Base-by-base conservation (phyloP, 2,888 invertebrate genomes). In the Aradus depressus region DNA sequence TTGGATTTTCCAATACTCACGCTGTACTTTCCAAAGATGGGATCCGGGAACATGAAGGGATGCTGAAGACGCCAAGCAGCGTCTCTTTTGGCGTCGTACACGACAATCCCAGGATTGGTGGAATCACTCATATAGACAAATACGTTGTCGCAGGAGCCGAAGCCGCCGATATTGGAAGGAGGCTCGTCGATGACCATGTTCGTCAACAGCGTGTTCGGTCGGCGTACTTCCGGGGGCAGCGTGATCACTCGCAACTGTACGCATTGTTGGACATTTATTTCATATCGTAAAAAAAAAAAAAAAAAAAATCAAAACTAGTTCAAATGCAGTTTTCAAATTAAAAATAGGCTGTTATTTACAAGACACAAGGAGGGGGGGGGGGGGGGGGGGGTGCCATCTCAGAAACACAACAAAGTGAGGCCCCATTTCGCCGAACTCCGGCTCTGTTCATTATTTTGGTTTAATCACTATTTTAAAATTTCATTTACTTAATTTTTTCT, bases 41-140 rank as follows among this genome's bases (percentile, higher is more conserved):
- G 87, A 70, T 88, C 81, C 0, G 88, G 88, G 67, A 81, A 86
- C 87, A 89, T 88, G 41, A 82, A 77, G 0, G 87, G 81, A 67
- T 88, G 87, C 22, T 80, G 75, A 2, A 84, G 72, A 42, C 88
- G 73, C 87, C 88, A 88, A 25, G 87, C 84, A 56, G 79, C 76
- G 64, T 86, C 86, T 38, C 77, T 76, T 3, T 75, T 70, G 8
- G 79, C 81, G 61, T 89, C 86, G 63, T 81, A 81, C 1, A 77
- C 72, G 1, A 77, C 61, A 6, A 77, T 60, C 44, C 72, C 76
- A 62, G 86, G 84, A 52, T 84, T 83, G 23, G 84, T 81, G 1
- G 87, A 87, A 64, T 89, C 88, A 22, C 79, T 77, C 60, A 88
- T 84, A 67, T 89, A 89, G 0, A 81, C 77, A 63, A 82, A 83